phyloP scores from a whole-genome alignment of 2,797 vertebrate genomes.

The Botia kubotai region DNA sequence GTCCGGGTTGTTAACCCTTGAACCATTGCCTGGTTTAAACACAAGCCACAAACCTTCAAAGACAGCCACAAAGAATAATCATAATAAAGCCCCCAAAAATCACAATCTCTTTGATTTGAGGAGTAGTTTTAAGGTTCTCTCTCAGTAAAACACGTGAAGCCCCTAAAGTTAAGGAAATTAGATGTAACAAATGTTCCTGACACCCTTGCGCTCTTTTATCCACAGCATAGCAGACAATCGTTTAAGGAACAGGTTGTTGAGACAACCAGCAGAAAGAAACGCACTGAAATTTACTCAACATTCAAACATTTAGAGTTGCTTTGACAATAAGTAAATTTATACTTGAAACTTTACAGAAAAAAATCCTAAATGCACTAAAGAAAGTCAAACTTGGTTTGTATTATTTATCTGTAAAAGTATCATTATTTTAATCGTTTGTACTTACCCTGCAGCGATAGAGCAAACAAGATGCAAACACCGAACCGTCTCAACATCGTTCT shows the following conservation, averaged over 20 bases:
- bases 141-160: not conserved
- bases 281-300: not conserved
- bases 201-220: not conserved
- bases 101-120: not conserved
- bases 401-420: not conserved
- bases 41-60: not conserved
- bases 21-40: conserved; percentile 35
- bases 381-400: not conserved
- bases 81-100: no score
- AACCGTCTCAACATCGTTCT: conserved; percentile 67
- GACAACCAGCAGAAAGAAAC: conserved; percentile 1
- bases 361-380: no score
- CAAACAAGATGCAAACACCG: conserved; percentile 74
- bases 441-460: conserved; percentile 73
- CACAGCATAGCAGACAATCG: not conserved
- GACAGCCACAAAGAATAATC: not conserved
- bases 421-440: not conserved
- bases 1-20: conserved; percentile 34
- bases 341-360: no score
- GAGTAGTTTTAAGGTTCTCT: not conserved
- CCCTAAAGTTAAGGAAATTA: not conserved
- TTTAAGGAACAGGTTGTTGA: conserved; percentile 49
- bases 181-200: not conserved
- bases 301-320: not conserved
- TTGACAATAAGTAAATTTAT: not conserved